Conservation (phyloP, 2,113 vertebrate genomes). For the Oophaga pumilio region DNA sequence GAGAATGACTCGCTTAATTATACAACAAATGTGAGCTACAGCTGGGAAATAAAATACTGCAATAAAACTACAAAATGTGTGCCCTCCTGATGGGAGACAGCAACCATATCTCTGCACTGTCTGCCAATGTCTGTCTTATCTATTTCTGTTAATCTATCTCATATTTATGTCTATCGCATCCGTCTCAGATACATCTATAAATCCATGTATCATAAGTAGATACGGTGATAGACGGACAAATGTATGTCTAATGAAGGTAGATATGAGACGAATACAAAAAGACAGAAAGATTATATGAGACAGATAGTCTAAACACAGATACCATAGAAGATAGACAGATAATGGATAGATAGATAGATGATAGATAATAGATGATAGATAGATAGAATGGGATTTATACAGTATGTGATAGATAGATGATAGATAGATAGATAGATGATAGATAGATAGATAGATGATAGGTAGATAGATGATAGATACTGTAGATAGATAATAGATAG, state of each 20-base stretch:
- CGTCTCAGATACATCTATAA: neutral
- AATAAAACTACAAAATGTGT: neutral
- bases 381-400: no score
- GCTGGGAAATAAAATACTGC: conserved; percentile 7
- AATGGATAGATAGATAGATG: neutral
- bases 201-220: neutral
- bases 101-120: neutral
- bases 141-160: neutral
- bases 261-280: no score
- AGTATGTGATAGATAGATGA: neutral
- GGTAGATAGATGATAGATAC: no score
- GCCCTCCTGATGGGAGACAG: neutral
- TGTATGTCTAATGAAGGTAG: no score
- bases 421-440: conserved; percentile 24
- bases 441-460: neutral
- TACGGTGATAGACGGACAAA: neutral
- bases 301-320: neutral
- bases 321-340: conserved; percentile 20
- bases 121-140: neutral
- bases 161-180: no score
- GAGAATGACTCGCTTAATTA: conserved; percentile 6
- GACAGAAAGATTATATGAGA: neutral
- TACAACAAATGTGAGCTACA: neutral
- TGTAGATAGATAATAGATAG: no score
- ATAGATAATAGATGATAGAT: no score